Percentiles rank a stretch among this genome's conserved stretches.
Evolutionary conservation across 1,140 invertebrate genomes (phyloP).

Genomic region (Lepidotrigona ventralis): DNA sequence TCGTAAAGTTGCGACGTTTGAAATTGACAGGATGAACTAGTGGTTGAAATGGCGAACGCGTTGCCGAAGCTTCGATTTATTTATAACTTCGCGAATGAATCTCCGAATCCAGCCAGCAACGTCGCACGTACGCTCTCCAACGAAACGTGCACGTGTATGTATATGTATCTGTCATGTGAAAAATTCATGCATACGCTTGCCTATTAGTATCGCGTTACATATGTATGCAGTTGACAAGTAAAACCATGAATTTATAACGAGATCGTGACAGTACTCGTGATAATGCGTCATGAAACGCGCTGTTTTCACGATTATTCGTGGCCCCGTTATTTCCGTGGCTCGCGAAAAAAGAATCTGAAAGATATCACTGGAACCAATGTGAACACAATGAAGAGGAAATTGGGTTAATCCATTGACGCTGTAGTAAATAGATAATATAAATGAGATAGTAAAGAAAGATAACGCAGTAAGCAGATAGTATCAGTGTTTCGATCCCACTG

Average conservation of each 20-base stretch:
- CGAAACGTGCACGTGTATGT: background rate
- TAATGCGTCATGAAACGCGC: background rate
- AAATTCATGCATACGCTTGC: no score
- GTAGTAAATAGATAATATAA: background rate
- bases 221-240: background rate
- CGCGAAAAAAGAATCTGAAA: background rate
- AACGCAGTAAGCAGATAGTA: no score
- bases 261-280: background rate
- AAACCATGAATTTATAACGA: constrained; percentile 20
- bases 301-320: background rate
- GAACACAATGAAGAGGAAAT: background rate
- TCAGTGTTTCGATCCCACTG: no score
- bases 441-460: no score
- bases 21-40: background rate
- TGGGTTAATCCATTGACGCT: background rate
- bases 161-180: background rate
- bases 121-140: background rate
- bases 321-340: background rate
- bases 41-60: background rate
- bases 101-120: background rate
- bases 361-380: fast-evolving
- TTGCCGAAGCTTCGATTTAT: background rate
- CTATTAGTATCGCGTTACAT: background rate
- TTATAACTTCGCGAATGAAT: background rate
- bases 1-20: background rate